Base-by-base conservation (phyloP, 2,113 vertebrate genomes). In the Naja naja region DNA sequence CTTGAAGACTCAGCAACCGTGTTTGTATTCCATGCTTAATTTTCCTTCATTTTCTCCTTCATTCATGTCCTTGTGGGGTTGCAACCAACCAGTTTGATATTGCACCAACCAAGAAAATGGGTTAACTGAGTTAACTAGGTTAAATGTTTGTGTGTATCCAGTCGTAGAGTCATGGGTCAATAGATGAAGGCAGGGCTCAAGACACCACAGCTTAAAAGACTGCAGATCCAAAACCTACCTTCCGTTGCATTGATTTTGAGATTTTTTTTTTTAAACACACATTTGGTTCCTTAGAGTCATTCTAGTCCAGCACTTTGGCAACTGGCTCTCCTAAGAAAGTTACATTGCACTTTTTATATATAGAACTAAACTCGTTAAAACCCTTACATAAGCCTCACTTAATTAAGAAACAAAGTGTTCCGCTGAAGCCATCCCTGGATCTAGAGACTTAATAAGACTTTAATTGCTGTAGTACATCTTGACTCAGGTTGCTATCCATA, bases 361-460 rank as follows among this genome's bases (percentile, higher is more conserved):
- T 55, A 52, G 54, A 39, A 39, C 43, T 43, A 74, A 92, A 54
- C 27, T 81, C 64, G 23, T 56, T 16, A 56, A 53, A 45, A 39
- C 43, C 52, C 45, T 34, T 81, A 93, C 91, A 87, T 22, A 81
- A 81, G 74, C 74, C 74, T 92, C 54, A 94, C 92, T 94, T 97
- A 97, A 97, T 97, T 97, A 95, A 95, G 74, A 94, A 90, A 93
- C 92, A 92, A 92, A 95, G 94, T 95, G 95, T 95, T 54, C 96
- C 96, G 69, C 97, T 97, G 97, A 97, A 96, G 93, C 87, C 91
- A 87, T 95, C 92, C 93, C 95, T 96, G 94, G 53, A 93, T 95
- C 91, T 49, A 85, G 94, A 74, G 95, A 95, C 93, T 96, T 97
- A 95, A 97, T 96, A 95, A 96, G 95, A 93, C 54, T 0, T 88